Conservation (phyloP, 2,113 vertebrate species). For the Odocoileus virginianus region DNA sequence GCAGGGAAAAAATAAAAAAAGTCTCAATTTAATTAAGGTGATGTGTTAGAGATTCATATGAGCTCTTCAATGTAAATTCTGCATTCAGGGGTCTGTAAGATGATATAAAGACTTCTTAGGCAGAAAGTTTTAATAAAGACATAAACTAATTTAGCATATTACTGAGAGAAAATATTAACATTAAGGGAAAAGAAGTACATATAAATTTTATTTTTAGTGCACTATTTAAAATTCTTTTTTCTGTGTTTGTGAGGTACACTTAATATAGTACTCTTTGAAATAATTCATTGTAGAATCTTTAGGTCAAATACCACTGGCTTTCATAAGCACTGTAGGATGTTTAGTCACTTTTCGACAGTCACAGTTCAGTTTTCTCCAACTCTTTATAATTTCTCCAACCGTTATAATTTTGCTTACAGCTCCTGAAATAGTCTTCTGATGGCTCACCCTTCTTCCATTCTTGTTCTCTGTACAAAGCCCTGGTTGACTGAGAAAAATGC, state of each 20-base stretch:
- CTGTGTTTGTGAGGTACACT: background rate
- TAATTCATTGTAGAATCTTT: background rate
- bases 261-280: background rate
- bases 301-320: background rate
- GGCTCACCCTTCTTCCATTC: background rate
- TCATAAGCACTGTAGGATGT: background rate
- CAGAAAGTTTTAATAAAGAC: conserved; percentile 65
- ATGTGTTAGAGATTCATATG: conserved; percentile 61
- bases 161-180: conserved; percentile 47
- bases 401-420: background rate
- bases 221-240: background rate
- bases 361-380: background rate
- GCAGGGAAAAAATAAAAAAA: conserved; percentile 67
- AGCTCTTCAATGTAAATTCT: conserved; percentile 64
- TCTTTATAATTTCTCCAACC: background rate
- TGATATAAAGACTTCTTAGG: conserved; percentile 62
- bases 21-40: conserved; percentile 72
- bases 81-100: conserved; percentile 68
- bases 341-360: background rate
- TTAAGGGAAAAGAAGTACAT: conserved; percentile 58
- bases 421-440: background rate
- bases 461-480: background rate
- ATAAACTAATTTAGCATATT: conserved; percentile 64
- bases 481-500: background rate
- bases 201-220: conserved; percentile 5